Evolutionary conservation across 1,140 invertebrate genomes (phyloP).

Genomic region (Bombus confusus): DNA sequence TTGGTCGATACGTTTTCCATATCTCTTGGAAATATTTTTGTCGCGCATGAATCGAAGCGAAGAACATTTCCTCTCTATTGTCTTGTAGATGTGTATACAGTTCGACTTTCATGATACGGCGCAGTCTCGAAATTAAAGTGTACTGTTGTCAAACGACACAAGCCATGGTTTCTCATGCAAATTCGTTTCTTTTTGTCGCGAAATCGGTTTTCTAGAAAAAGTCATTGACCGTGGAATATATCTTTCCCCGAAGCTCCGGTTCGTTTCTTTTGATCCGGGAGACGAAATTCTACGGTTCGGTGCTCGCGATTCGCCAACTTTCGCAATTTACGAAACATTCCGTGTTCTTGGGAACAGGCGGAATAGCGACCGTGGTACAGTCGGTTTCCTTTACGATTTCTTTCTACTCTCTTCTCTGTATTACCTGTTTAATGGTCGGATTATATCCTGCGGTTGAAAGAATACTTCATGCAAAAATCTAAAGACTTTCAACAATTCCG

Average conservation of each 20-base stretch:
- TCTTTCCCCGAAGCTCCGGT: not conserved
- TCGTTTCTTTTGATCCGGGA: constrained; percentile 41
- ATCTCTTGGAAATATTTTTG: not conserved
- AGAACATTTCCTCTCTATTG: not conserved
- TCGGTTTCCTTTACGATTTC: constrained; percentile 35
- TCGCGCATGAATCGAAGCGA: not conserved
- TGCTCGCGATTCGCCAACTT: constrained; percentile 36
- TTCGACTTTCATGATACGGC: not conserved
- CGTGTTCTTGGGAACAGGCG: constrained; percentile 2
- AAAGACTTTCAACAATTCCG: constrained; percentile 2
- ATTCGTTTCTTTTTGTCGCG: constrained; percentile 13
- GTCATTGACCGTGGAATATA: constrained; percentile 48
- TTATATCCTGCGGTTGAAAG: constrained; percentile 37
- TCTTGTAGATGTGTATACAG: not conserved
- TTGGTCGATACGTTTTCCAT: not conserved
- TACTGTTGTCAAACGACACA: constrained; percentile 10
- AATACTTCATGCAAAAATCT: constrained; percentile 26
- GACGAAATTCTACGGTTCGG: constrained; percentile 20
- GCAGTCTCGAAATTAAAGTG: constrained; percentile 22
- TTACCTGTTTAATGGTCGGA: constrained; percentile 44
- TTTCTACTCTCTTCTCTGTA: constrained; percentile 26
- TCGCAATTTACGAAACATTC: constrained; percentile 50
- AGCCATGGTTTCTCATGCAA: constrained; percentile 38
- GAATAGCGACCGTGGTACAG: not conserved
- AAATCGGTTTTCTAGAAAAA: constrained; percentile 38